Percentiles rank a stretch among this genome's conserved stretches.
These are phyloP conservation scores for Antheraea pernyi DNA, from an alignment of 1,140 invertebrate species.

Conservation along the genomic window DNA sequence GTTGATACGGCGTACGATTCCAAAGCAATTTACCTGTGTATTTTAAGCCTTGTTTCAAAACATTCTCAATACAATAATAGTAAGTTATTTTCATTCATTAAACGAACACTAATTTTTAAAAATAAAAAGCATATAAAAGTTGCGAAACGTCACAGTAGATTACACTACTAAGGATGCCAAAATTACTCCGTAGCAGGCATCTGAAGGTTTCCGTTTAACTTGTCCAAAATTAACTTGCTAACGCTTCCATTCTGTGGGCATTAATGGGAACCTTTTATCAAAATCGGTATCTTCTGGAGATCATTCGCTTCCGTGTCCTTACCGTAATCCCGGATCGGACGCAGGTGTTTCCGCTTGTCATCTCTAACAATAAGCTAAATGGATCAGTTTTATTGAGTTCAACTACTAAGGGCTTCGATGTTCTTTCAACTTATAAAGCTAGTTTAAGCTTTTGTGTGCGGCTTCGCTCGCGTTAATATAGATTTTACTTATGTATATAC, in stretches of 20 bases:
- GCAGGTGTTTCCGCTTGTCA: constrained; percentile 47
- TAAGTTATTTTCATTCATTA: too few species aligned
- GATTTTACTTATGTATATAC: too few species aligned
- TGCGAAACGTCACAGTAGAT: not conserved
- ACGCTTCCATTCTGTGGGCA: constrained; percentile 17
- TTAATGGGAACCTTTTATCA: constrained; percentile 57
- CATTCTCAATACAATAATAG: too few species aligned
- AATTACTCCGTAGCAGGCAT: not conserved
- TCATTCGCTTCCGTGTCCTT: constrained; percentile 8
- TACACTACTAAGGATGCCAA: not conserved
- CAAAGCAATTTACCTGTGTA: too few species aligned
- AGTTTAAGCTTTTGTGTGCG: not conserved
- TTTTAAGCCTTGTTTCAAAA: too few species aligned
- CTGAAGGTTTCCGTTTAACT: not conserved
- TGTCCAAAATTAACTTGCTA: constrained; percentile 13
- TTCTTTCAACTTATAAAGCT: not conserved
- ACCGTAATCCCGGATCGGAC: constrained; percentile 43
- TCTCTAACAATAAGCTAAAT: constrained; percentile 22
- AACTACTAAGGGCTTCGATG: not conserved
- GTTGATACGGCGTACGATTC: too few species aligned
- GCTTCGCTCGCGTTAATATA: too few species aligned
- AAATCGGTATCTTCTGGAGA: constrained; percentile 42
- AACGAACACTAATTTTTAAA: too few species aligned
- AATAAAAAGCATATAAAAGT: not conserved
- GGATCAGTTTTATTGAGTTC: constrained; percentile 5